phyloP scores from a whole-genome alignment of 2,888 invertebrate genomes.

The Dioctria rufipes region DNA sequence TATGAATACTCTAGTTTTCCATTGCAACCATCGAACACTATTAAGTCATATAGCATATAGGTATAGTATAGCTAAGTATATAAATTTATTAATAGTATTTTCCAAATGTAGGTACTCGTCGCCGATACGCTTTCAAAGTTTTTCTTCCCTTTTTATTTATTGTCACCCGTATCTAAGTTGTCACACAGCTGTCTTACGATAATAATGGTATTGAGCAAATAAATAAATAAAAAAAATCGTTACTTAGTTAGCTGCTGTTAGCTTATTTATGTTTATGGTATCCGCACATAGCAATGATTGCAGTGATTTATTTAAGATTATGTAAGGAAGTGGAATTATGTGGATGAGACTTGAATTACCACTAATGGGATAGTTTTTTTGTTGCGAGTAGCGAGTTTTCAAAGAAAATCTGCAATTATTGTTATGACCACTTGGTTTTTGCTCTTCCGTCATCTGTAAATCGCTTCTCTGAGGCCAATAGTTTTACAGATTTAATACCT shows the following conservation, averaged over 20 bases:
- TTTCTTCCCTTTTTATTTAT: background rate
- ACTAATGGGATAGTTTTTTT: constrained; percentile 13
- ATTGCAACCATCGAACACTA: too few relatives aligned
- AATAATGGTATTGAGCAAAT: background rate
- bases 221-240: too few relatives aligned
- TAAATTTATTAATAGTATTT: too few relatives aligned
- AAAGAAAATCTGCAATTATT: constrained; percentile 35
- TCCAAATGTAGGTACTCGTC: background rate
- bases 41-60: too few relatives aligned
- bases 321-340: constrained; percentile 18
- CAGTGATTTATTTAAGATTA: too few relatives aligned
- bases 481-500: too few relatives aligned
- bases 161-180: background rate
- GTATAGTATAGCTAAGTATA: too few relatives aligned
- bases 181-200: constrained; percentile 2
- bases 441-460: background rate
- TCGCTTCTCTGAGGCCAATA: too few relatives aligned
- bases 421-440: too few relatives aligned
- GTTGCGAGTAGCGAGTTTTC: background rate
- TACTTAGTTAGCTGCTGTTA: too few relatives aligned
- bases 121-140: constrained; percentile 15
- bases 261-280: too few relatives aligned
- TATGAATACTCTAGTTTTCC: too few relatives aligned
- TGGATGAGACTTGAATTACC: constrained; percentile 26
- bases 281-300: background rate